Evolutionary conservation across 37 sponge, comb jelly and placozoan genomes (phyloP), one percentile per base, ranked within the genome.

Genomic region (Theonella swinhoei): DNA sequence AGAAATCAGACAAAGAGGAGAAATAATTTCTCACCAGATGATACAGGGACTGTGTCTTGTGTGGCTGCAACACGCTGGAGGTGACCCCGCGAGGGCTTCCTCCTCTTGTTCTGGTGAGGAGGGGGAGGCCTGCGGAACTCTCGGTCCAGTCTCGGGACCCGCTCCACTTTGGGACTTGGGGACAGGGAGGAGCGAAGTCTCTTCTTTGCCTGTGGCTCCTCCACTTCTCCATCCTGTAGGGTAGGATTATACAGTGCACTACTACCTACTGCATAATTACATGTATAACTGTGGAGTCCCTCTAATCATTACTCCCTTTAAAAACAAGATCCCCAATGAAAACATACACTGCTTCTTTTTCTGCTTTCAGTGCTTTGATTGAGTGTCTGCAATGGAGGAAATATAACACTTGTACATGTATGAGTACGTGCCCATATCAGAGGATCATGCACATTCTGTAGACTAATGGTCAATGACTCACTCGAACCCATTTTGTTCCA

Each of bases 401-500:
- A 47, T 47, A 47, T 47, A 17, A 47, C 54, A 47, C 11, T 47
- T 7, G 54, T 47, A 47, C 54, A n/a, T n/a, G n/a, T n/a, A n/a
- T n/a, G n/a, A n/a, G n/a, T n/a, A n/a, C n/a, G n/a, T n/a, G n/a
- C n/a, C n/a, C n/a, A n/a, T n/a, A n/a, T n/a, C n/a, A n/a, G n/a
- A n/a, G n/a, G n/a, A n/a, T n/a, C n/a, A n/a, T n/a, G n/a, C 54
- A 47, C 54, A 47, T 47, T 47, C 7, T 47, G 54, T 47, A 47
- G 54, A n/a, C n/a, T n/a, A n/a, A n/a, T n/a, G n/a, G n/a, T n/a
- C n/a, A n/a, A n/a, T 14, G 2, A 91, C 91, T 83, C 23, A 91
- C 91, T 40, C 91, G 81, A 47, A 81, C 82, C 91, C 91, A 91
- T 32, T 70, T 86, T 28, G 61, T 82, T 23, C 88, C 88, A 83